Percentiles rank a stretch among this genome's conserved stretches.
phyloP scores from a whole-genome alignment of 2,888 invertebrate genomes.

The Oxytorus armatus region DNA sequence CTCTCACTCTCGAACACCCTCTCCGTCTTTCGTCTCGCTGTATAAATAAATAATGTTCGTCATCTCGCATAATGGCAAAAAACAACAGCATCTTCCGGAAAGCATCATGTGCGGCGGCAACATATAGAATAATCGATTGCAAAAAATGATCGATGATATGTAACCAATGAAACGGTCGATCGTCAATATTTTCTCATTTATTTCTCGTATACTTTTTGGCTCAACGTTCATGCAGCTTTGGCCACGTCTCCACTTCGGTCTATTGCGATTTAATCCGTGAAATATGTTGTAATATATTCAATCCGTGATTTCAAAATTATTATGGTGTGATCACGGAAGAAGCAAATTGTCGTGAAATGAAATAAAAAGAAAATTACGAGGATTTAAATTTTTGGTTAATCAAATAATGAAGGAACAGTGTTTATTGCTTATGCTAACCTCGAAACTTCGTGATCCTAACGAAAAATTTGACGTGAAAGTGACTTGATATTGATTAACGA shows the following conservation, averaged over 20 bases:
- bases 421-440: neutral
- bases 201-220: conserved; percentile 42
- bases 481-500: neutral
- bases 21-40: neutral
- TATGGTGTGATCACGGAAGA: conserved; percentile 4
- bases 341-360: conserved; percentile 2
- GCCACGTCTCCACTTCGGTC: conserved; percentile 9
- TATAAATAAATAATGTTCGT: conserved; percentile 9
- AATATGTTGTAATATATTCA: no score
- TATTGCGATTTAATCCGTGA: conserved; percentile 32
- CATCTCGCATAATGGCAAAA: neutral
- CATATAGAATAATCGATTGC: conserved; percentile 17
- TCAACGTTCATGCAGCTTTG: conserved; percentile 34
- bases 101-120: neutral
- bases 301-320: conserved; percentile 39
- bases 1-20: conserved; percentile 1
- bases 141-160: conserved; percentile 6
- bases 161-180: conserved; percentile 34
- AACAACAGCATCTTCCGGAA: neutral
- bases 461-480: conserved; percentile 1
- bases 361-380: conserved; percentile 19
- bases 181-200: conserved; percentile 46
- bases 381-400: neutral
- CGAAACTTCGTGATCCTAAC: neutral
- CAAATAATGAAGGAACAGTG: conserved; percentile 15